A percentile compares a stretch with the other conserved stretches of the same genome.
These are phyloP conservation scores for Pandemis corylana DNA, from an alignment of 2,888 invertebrate species.

Conservation along the genomic window DNA sequence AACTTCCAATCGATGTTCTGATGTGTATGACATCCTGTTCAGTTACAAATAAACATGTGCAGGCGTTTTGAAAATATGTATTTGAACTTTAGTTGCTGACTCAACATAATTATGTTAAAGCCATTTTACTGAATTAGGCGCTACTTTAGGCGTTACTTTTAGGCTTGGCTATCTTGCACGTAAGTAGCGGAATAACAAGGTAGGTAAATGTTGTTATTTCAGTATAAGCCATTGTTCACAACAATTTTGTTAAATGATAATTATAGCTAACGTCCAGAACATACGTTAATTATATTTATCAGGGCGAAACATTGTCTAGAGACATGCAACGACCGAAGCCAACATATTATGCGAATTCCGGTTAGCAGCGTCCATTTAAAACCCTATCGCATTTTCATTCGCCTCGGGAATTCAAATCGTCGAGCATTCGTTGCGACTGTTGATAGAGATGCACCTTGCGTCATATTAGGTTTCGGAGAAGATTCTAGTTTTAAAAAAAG, in stretches of 20 bases:
- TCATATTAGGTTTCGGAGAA: slow-evolving; percentile 1
- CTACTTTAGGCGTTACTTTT: too few relatives aligned
- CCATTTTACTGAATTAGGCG: too few relatives aligned
- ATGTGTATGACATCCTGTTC: too few relatives aligned
- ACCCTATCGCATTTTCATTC: slow-evolving; percentile 32
- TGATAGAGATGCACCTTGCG: slow-evolving; percentile 14
- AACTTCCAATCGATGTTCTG: too few relatives aligned
- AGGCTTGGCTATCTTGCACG: too few relatives aligned
- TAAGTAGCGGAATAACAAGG: too few relatives aligned
- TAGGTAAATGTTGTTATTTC: too few relatives aligned
- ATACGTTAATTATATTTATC: slow-evolving; percentile 18
- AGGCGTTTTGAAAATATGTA: too few relatives aligned
- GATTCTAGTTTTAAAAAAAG: neutral
- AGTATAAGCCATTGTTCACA: too few relatives aligned
- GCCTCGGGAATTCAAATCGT: slow-evolving; percentile 38
- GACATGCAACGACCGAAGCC: slow-evolving; percentile 8
- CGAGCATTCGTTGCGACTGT: slow-evolving; percentile 22
- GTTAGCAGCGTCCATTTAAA: slow-evolving; percentile 30
- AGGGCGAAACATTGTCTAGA: slow-evolving; percentile 11
- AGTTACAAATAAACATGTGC: too few relatives aligned
- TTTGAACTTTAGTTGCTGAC: too few relatives aligned
- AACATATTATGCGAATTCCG: slow-evolving; percentile 19
- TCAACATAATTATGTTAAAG: too few relatives aligned
- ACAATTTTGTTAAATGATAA: neutral
- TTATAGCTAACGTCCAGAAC: neutral